Evolutionary conservation across 2,113 vertebrate genomes (phyloP).

Genomic region (Cynopterus brachyotis): DNA sequence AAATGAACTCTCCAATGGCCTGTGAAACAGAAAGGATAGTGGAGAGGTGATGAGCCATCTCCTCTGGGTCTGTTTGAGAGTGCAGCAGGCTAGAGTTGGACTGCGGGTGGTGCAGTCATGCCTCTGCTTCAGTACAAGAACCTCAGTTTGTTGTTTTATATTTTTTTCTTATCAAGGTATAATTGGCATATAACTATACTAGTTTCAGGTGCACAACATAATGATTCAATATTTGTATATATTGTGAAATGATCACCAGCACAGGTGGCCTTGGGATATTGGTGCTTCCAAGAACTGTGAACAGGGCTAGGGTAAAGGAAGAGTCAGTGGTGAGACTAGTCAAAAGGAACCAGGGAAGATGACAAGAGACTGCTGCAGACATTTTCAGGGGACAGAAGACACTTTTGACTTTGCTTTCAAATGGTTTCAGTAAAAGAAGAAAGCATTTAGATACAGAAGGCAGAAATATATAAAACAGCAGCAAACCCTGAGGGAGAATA

Average conservation of each 20-base stretch:
- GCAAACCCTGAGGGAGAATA: background rate
- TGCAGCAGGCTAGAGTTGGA: accelerated
- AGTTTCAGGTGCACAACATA: background rate
- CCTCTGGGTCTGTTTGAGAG: background rate
- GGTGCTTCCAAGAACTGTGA: background rate
- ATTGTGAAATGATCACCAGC: background rate
- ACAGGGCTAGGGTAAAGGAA: background rate
- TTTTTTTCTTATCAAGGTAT: background rate
- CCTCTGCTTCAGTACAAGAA: background rate
- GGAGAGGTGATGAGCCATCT: accelerated
- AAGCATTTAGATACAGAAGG: background rate
- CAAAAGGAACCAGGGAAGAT: background rate
- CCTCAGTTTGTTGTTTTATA: background rate
- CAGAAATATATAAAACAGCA: background rate
- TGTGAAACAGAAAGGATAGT: conserved; percentile 66
- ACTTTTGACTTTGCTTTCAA: background rate
- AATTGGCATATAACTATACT: background rate
- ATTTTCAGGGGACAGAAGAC: background rate
- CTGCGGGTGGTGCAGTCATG: background rate
- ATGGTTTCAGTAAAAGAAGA: background rate
- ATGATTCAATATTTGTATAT: background rate
- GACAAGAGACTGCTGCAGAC: background rate
- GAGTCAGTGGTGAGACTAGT: background rate
- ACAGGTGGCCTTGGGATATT: background rate
- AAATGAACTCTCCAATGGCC: conserved; percentile 97